Evolutionary conservation across 1,140 invertebrate species (phyloP).

Genomic region (Anastatus disparis): DNA sequence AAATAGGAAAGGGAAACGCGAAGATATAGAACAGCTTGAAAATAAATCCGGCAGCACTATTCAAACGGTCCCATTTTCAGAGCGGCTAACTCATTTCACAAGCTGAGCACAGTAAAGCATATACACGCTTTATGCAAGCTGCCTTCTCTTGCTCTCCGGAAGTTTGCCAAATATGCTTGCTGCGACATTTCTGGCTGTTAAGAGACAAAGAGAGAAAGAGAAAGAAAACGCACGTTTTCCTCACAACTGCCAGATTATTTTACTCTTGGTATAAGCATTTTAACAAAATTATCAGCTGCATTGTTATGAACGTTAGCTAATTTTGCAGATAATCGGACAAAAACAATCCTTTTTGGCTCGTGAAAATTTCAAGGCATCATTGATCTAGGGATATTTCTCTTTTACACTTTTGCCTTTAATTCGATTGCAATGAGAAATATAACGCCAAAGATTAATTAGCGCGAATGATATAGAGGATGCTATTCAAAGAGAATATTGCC

Average conservation of each 20-base stretch:
- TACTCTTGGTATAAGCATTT: neutral
- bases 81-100: neutral
- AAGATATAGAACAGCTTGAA: slow-evolving; percentile 38
- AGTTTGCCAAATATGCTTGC: slow-evolving; percentile 28
- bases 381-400: too few species aligned
- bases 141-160: neutral
- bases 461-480: too few species aligned
- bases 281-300: neutral
- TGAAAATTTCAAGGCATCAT: too few species aligned
- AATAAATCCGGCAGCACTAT: slow-evolving; percentile 43
- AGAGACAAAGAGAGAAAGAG: too few species aligned
- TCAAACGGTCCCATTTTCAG: neutral
- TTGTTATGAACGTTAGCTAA: neutral
- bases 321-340: neutral
- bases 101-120: too few species aligned
- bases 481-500: too few species aligned
- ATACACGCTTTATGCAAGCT: too few species aligned
- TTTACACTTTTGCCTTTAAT: too few species aligned
- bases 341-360: too few species aligned
- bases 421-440: too few species aligned
- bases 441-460: too few species aligned
- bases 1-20: slow-evolving; percentile 36
- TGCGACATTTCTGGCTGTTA: slow-evolving; percentile 2
- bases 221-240: too few species aligned
- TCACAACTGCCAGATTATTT: slow-evolving; percentile 26